phyloP scores from a whole-genome alignment of 2,797 vertebrate genomes.

The Eptatretus atami region DNA sequence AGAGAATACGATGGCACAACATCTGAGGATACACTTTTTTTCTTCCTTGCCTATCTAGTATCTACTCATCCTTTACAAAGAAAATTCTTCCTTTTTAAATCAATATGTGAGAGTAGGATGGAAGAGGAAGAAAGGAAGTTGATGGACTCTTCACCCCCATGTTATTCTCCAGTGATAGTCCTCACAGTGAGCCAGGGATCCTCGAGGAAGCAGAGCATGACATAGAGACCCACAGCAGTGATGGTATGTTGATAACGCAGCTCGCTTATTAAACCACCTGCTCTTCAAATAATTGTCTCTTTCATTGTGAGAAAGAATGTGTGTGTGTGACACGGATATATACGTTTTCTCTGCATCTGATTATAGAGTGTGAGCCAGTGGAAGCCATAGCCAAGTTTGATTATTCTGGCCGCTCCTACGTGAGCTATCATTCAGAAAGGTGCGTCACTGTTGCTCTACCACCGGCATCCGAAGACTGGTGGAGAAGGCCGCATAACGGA shows the following conservation, averaged over 20 bases:
- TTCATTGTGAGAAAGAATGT: not conserved
- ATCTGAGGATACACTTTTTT: too few species aligned
- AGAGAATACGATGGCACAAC: too few species aligned
- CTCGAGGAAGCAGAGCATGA: slow-evolving; percentile 65
- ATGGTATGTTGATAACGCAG: slow-evolving; percentile 23
- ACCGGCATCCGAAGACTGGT: slow-evolving; percentile 95
- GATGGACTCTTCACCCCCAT: not conserved
- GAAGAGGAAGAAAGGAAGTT: too few species aligned
- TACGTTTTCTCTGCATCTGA: not conserved
- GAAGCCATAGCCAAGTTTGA: slow-evolving; percentile 97
- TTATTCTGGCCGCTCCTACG: slow-evolving; percentile 61
- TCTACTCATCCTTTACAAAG: too few species aligned
- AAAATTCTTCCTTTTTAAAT: too few species aligned
- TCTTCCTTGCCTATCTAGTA: too few species aligned
- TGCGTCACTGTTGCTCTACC: slow-evolving; percentile 71
- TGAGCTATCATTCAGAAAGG: slow-evolving; percentile 92
- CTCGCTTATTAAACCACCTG: too few species aligned
- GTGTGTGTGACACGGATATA: not conserved
- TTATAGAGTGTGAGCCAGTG: slow-evolving; percentile 77
- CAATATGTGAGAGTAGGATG: too few species aligned
- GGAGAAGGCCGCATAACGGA: slow-evolving; percentile 90
- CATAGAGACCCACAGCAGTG: slow-evolving; percentile 83
- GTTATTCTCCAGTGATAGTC: slow-evolving; percentile 30
- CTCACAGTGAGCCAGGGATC: slow-evolving; percentile 70
- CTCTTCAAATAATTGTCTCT: not conserved